Evolutionary conservation across 2,797 vertebrate species (phyloP).

Genomic region (Tenualosa ilisha): DNA sequence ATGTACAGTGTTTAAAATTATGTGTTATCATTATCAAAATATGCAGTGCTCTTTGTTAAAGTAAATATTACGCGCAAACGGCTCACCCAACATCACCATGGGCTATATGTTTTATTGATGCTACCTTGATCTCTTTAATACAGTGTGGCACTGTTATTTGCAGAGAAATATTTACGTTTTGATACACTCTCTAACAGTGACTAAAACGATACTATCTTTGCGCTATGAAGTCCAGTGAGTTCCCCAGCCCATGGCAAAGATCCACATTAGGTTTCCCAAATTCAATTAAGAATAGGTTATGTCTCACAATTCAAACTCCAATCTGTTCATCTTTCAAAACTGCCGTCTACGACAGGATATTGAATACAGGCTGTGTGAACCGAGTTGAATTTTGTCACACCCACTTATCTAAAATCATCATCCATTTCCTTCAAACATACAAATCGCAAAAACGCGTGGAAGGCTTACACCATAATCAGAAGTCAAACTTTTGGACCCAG

Average conservation of each 20-base stretch:
- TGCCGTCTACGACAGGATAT: not conserved
- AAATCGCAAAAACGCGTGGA: slow-evolving; percentile 23
- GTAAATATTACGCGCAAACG: not conserved
- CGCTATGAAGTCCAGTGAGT: not conserved
- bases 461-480: slow-evolving; percentile 18
- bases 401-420: slow-evolving; percentile 13
- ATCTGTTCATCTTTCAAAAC: slow-evolving; percentile 8
- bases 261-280: not conserved
- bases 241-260: not conserved
- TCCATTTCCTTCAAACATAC: not conserved
- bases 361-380: not conserved
- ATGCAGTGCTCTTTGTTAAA: not conserved
- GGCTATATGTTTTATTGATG: not conserved
- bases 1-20: not conserved
- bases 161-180: not conserved
- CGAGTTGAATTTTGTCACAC: slow-evolving; percentile 11
- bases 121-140: not conserved
- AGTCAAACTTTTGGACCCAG: slow-evolving; percentile 15
- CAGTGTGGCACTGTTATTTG: not conserved
- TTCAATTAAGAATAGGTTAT: not conserved
- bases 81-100: not conserved
- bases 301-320: not conserved
- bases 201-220: not conserved
- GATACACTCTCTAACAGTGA: not conserved
- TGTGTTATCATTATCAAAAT: not conserved